Evolutionary conservation across 2,113 vertebrate genomes (phyloP).

Genomic region (Corythornis cristatus): DNA sequence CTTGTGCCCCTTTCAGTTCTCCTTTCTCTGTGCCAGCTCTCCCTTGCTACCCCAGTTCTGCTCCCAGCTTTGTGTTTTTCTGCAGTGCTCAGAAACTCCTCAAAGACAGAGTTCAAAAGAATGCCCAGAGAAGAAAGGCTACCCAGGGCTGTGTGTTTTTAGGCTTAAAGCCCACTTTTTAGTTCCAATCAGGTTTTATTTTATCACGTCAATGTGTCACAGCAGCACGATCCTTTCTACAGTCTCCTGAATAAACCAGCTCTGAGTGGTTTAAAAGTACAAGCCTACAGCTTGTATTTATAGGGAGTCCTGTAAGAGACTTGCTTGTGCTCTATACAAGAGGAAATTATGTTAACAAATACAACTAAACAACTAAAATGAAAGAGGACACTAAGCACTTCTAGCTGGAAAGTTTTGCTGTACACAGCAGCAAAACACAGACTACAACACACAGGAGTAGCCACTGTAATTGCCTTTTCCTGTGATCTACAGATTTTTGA

Average conservation of each 20-base stretch:
- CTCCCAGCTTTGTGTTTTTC: not conserved
- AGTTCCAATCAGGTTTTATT: not conserved
- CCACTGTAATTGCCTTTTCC: constrained; percentile 18
- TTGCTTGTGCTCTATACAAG: not conserved
- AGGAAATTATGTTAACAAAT: not conserved
- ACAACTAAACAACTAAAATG: not conserved
- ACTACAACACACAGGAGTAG: constrained; percentile 44
- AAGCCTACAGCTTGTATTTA: not conserved
- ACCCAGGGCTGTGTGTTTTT: not conserved
- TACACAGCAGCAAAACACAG: constrained; percentile 36
- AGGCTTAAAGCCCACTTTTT: not conserved
- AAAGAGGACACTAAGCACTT: constrained; percentile 5
- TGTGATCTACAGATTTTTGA: constrained; percentile 68
- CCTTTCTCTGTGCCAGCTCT: not conserved
- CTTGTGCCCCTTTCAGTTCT: not conserved
- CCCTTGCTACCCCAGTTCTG: not conserved
- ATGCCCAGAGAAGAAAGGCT: constrained; percentile 8
- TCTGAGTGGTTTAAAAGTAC: not conserved
- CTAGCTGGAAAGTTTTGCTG: constrained; percentile 27
- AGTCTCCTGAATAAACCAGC: not conserved
- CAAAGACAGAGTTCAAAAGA: constrained; percentile 23
- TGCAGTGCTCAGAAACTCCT: not conserved
- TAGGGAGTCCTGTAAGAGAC: not conserved
- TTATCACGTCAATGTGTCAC: not conserved
- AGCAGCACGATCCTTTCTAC: not conserved